These are phyloP conservation scores for Ganaspis sp. DNA, from an alignment of 1,140 invertebrate species.

Conservation along the genomic window DNA sequence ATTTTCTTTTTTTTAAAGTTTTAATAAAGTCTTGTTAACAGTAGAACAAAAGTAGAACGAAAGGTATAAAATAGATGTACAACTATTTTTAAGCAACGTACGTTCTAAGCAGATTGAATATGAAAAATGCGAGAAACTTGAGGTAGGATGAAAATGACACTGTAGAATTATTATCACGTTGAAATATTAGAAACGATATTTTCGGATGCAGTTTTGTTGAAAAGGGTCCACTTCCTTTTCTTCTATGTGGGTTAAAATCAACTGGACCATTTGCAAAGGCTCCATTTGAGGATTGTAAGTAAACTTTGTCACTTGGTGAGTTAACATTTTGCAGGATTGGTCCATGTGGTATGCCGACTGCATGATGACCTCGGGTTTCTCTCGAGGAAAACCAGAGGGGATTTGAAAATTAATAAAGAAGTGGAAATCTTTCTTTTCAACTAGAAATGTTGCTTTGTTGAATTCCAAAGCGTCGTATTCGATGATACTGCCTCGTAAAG, in stretches of 20 bases:
- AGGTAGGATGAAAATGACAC: slow-evolving; percentile 21
- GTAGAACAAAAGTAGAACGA: slow-evolving; percentile 36
- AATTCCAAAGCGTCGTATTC: slow-evolving; percentile 64
- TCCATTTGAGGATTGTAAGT: slow-evolving; percentile 45
- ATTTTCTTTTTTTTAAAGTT: slow-evolving; percentile 45
- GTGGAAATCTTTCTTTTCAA: slow-evolving; percentile 50
- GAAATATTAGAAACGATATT: slow-evolving; percentile 4
- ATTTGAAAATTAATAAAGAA: slow-evolving; percentile 60
- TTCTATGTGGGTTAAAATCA: slow-evolving; percentile 39
- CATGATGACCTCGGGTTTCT: slow-evolving; percentile 55
- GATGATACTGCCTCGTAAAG: slow-evolving; percentile 44
- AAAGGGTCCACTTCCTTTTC: slow-evolving; percentile 42
- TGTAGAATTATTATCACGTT: slow-evolving; percentile 5
- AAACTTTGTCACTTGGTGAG: slow-evolving; percentile 33
- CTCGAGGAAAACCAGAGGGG: slow-evolving; percentile 57
- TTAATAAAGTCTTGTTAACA: slow-evolving; percentile 49
- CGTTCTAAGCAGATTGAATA: slow-evolving; percentile 14
- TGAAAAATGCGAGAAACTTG: slow-evolving; percentile 30
- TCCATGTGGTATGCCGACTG: slow-evolving; percentile 62
- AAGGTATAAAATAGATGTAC: no score
- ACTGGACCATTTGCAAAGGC: slow-evolving; percentile 39
- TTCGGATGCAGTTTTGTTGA: slow-evolving; percentile 14
- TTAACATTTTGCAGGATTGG: slow-evolving; percentile 40
- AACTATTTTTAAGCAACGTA: no score
- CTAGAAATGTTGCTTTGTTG: slow-evolving; percentile 47